Evolutionary conservation across 2,888 invertebrate species (phyloP), one percentile per base, ranked within the genome.

Genomic region (Cactoblastis cactorum): DNA sequence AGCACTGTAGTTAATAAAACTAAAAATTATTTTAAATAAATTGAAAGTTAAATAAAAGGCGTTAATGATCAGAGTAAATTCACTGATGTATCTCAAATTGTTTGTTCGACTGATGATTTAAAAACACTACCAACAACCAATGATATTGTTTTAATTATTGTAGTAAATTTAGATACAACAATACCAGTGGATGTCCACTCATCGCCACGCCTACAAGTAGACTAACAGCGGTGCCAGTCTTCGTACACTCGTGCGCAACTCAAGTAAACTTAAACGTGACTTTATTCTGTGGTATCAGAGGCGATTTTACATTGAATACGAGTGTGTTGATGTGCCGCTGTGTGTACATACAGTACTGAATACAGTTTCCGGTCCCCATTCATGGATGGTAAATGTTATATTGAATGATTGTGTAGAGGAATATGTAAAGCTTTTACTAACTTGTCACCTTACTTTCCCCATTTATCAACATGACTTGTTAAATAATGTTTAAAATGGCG

Each of bases 331-430:
- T n/a, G n/a, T n/a, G n/a, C n/a, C n/a, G n/a, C n/a, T n/a, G n/a
- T n/a, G n/a, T n/a, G n/a, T n/a, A 15, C 37, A 43, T 28, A 43
- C 43, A 43, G 28, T 43, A 28, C 43, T 28, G 15, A 43, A 43
- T 41, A 17, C 43, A 28, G 43, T 43, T 28, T 43, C 43, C 43
- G 43, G 43, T 8, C 17, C 9, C 43, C 43, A 43, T 43, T 43
- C 43, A 43, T 43, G 43, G 43, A 28, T 15, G 28, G 28, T 24
- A 28, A 3, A 24, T 24, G 28, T 14, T 43, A 28, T 43, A 28
- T 43, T 43, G 28, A n/a, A 41, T 24, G 12, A 41, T 24, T 41
- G 22, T 28, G 28, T 9, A 9, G 11, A 15, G 43, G 43, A 28
- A 43, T 24, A 14, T 11, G 22, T 43, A 15, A 2, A 3, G 11